Evolutionary conservation across 2,113 vertebrate genomes (phyloP), one percentile per base, ranked within the genome.

Genomic region (Xenopus laevis): DNA sequence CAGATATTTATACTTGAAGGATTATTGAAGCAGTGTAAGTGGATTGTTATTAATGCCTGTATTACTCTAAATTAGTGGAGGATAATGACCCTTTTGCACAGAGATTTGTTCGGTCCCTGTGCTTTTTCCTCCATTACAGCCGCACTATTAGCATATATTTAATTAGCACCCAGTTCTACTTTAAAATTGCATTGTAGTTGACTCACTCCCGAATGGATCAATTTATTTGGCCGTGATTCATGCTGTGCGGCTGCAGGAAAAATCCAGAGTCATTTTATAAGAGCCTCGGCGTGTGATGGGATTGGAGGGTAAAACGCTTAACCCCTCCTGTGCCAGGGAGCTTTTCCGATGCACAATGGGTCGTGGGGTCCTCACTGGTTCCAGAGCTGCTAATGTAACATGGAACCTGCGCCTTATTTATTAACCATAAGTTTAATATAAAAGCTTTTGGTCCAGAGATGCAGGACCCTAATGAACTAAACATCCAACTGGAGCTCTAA

Each of bases 81-180:
- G 53, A 18, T 69, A 20, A 69, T 69, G 58, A 44, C 67, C 53
- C 53, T n/a, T 40, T 69, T 20, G 33, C 40, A 60, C 20, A 11
- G 46, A 50, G 47, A 27, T 27, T 52, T 50, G 16, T 21, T 15
- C 17, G 11, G 11, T 47, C 45, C n/a, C 44, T 7, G 46, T 50
- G 7, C 45, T 23, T 67, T 67, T 57, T 44, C 53, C 53, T 40
- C 27, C 55, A 57, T 69, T 58, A 69, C 4, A 40, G 27, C 8
- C 20, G 6, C 17, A 6, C 53, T 18, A 69, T 69, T 55, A 69
- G 53, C 27, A 44, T 33, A 58, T 16, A 58, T 69, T 57, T 69
- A 69, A 58, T 69, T 57, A 69, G 67, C 67, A 69, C 50, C 53
- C 5, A 20, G 52, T 69, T 58, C 53, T 13, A 7, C 12, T 15